Evolutionary conservation across 2,888 invertebrate genomes (phyloP).

Genomic region (Leptinotarsa haldemani): DNA sequence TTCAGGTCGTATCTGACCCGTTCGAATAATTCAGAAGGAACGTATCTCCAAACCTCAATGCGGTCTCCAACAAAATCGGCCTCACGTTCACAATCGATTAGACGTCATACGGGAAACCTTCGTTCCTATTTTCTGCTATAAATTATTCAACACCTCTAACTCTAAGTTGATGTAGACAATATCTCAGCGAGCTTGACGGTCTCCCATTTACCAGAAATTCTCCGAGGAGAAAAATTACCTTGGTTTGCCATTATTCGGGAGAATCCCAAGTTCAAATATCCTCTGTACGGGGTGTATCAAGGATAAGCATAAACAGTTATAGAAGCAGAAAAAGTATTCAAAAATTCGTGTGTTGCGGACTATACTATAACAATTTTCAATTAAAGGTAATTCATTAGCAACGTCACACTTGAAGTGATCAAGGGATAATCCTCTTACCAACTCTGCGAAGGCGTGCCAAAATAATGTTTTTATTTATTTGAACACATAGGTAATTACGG

Average conservation of each 20-base stretch:
- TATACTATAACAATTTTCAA: too few relatives aligned
- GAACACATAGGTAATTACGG: too few relatives aligned
- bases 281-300: too few relatives aligned
- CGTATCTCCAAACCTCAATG: background rate
- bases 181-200: slow-evolving; percentile 17
- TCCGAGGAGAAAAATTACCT: background rate
- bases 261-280: background rate
- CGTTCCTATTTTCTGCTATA: background rate
- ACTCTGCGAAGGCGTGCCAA: too few relatives aligned
- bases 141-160: slow-evolving; percentile 23
- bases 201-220: slow-evolving; percentile 15
- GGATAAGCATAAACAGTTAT: too few relatives aligned
- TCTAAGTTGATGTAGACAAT: slow-evolving; percentile 28
- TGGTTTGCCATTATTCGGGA: background rate
- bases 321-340: too few relatives aligned
- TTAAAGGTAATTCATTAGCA: too few relatives aligned
- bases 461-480: too few relatives aligned
- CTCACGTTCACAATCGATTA: slow-evolving; percentile 16
- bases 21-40: slow-evolving; percentile 7
- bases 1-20: background rate
- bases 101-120: slow-evolving; percentile 15
- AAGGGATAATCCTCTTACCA: too few relatives aligned
- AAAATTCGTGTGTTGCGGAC: too few relatives aligned
- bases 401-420: too few relatives aligned
- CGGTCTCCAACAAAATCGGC: slow-evolving; percentile 14